Evolutionary conservation across 2,113 vertebrate genomes (phyloP).

Genomic region (Cyphomyrus plagiostoma): DNA sequence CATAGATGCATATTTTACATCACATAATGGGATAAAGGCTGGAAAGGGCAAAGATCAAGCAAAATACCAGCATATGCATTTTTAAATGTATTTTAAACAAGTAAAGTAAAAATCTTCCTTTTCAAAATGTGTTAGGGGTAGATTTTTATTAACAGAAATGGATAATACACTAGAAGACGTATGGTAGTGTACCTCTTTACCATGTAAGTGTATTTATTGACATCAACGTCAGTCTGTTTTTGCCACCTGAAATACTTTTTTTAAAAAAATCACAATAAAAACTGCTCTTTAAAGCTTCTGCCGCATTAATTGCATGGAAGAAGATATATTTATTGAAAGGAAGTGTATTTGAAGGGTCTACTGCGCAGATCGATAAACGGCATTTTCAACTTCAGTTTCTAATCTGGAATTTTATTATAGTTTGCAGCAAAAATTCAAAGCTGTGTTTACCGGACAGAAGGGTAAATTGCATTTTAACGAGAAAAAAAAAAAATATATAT

Average conservation of each 20-base stretch:
- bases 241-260: slow-evolving; percentile 22
- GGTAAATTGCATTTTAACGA: not conserved
- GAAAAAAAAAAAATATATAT: not conserved
- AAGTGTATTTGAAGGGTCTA: not conserved
- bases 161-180: not conserved
- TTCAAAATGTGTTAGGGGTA: not conserved
- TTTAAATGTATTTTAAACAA: not conserved
- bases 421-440: not conserved
- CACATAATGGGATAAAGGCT: not conserved
- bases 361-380: not conserved
- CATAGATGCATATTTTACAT: not conserved
- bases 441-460: not conserved
- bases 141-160: not conserved
- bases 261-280: not conserved
- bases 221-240: not conserved
- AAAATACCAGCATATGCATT: not conserved
- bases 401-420: not conserved
- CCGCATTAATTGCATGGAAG: not conserved
- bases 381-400: not conserved
- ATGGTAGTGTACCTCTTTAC: not conserved
- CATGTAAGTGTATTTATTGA: not conserved
- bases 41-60: not conserved
- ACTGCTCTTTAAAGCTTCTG: not conserved
- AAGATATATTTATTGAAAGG: not conserved
- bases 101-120: not conserved